These are phyloP conservation scores for Aythya fuligula DNA, from an alignment of 2,797 vertebrate genomes.

Conservation along the genomic window DNA sequence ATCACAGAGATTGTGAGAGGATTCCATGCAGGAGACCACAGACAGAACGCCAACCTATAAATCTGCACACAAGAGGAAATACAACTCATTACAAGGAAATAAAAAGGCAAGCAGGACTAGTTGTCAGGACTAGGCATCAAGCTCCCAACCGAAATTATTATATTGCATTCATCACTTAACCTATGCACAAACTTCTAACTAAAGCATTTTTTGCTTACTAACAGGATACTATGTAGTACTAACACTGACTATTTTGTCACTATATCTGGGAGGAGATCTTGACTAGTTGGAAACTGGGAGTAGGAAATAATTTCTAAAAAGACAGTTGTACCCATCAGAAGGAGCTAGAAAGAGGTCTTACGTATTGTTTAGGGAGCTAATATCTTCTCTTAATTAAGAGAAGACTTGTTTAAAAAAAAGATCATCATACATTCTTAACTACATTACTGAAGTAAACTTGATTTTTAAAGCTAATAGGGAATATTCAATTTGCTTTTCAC, in stretches of 20 bases:
- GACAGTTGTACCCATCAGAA: not conserved
- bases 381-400: not conserved
- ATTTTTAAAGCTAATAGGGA: not conserved
- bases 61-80: conserved; percentile 34
- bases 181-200: not conserved
- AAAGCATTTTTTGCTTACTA: not conserved
- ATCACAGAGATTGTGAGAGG: conserved; percentile 16
- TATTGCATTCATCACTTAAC: not conserved
- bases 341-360: not conserved
- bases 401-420: not conserved
- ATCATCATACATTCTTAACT: not conserved
- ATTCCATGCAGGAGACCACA: conserved; percentile 41
- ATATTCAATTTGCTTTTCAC: not conserved
- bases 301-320: not conserved
- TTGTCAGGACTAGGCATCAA: conserved; percentile 5
- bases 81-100: conserved; percentile 14
- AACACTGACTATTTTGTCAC: not conserved
- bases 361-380: not conserved
- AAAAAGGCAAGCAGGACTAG: conserved; percentile 28
- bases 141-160: not conserved
- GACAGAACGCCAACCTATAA: conserved; percentile 24
- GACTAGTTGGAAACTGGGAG: not conserved
- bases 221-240: not conserved
- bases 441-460: not conserved
- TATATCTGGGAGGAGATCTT: not conserved